Percentiles rank a stretch among this genome's conserved stretches.
Conservation (phyloP, 2,888 invertebrate species). For the Heliconius ethilla region DNA sequence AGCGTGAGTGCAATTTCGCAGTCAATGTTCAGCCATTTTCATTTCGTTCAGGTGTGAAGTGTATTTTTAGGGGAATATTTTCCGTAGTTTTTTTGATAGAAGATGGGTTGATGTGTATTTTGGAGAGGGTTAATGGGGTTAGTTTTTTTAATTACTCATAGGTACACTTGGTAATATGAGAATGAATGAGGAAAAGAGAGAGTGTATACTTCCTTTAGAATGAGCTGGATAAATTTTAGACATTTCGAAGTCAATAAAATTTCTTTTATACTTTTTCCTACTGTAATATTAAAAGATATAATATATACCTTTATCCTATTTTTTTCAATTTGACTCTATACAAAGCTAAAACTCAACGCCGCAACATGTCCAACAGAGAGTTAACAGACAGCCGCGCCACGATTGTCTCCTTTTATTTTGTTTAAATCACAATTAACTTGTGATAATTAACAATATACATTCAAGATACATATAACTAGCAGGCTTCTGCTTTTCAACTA, state of each 20-base stretch:
- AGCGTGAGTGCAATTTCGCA: constrained; percentile 19
- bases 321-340: too few relatives aligned
- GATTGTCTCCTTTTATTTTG: too few relatives aligned
- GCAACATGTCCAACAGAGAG: background rate
- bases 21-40: constrained; percentile 17
- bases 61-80: constrained; percentile 14
- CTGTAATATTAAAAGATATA: too few relatives aligned
- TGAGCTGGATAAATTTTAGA: too few relatives aligned
- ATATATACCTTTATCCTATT: too few relatives aligned
- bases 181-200: too few relatives aligned
- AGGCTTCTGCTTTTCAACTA: background rate
- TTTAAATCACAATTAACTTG: too few relatives aligned
- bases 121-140: background rate
- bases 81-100: background rate
- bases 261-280: too few relatives aligned
- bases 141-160: background rate
- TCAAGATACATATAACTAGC: background rate
- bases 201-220: too few relatives aligned
- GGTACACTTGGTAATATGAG: too few relatives aligned
- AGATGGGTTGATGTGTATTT: background rate
- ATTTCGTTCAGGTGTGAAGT: constrained; percentile 19
- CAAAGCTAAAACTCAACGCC: background rate
- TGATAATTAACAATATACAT: background rate
- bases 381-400: too few relatives aligned
- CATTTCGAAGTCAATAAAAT: too few relatives aligned